Evolutionary conservation across 2,888 invertebrate species (phyloP).

Genomic region (Nephrocerus scutellatus): DNA sequence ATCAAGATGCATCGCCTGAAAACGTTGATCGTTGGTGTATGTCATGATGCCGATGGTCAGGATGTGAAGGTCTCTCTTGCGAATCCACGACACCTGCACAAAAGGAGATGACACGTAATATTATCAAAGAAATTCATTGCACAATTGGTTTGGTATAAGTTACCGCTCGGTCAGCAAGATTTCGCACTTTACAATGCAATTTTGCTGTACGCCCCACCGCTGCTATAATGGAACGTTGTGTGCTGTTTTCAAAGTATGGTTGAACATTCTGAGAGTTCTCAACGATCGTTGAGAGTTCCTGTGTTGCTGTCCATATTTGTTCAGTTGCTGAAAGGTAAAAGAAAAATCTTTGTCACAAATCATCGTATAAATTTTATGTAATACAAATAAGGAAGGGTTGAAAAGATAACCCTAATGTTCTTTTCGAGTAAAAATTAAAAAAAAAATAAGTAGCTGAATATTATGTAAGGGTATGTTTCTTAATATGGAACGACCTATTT

Average conservation of each 20-base stretch:
- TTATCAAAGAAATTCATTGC: too few relatives aligned
- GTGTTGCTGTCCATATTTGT: conserved; percentile 18
- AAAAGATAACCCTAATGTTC: too few relatives aligned
- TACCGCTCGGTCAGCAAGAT: conserved; percentile 71
- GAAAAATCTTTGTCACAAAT: conserved; percentile 1
- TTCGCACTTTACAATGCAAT: conserved; percentile 71
- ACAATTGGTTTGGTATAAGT: conserved; percentile 1
- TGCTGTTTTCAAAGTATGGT: conserved; percentile 77
- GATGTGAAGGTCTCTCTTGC: conserved; percentile 73
- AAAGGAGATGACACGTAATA: too few relatives aligned
- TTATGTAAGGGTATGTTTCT: too few relatives aligned
- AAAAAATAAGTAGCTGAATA: too few relatives aligned
- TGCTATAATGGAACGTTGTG: conserved; percentile 68
- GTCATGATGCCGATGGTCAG: conserved; percentile 65
- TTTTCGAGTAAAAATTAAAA: too few relatives aligned
- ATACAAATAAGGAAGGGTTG: too few relatives aligned
- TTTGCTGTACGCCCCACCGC: conserved; percentile 76
- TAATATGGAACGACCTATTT: too few relatives aligned
- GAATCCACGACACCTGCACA: conserved; percentile 73
- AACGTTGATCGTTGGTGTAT: conserved; percentile 67
- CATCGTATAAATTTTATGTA: too few relatives aligned
- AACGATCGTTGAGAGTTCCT: conserved; percentile 37
- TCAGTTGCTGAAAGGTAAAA: conserved; percentile 14
- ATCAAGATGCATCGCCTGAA: conserved; percentile 62
- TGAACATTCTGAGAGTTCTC: conserved; percentile 29